Percentiles rank a stretch among this genome's conserved stretches.
phyloP scores from a whole-genome alignment of 1,140 invertebrate species.

The Anoplophora glabripennis region DNA sequence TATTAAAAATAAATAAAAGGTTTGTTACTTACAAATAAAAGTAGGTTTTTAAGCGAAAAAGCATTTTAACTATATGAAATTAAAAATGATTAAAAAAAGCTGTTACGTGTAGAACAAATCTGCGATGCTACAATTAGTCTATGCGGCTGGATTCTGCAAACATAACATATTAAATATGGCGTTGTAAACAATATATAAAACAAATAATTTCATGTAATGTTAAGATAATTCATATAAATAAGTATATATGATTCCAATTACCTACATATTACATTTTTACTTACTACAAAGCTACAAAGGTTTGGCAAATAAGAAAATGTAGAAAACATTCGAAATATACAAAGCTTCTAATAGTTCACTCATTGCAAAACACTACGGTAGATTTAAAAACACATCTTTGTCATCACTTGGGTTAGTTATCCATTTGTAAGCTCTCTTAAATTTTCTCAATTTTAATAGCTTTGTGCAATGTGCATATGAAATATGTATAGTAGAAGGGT shows the following conservation, averaged over 20 bases:
- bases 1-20: too few relatives aligned
- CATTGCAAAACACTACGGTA: constrained; percentile 24
- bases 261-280: constrained; percentile 38
- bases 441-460: constrained; percentile 18
- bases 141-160: constrained; percentile 47
- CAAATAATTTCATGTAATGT: constrained; percentile 26
- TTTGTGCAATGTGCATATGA: constrained; percentile 37
- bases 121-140: constrained; percentile 47
- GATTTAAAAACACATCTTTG: constrained; percentile 12
- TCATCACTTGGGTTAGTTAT: constrained; percentile 17
- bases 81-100: constrained; percentile 33
- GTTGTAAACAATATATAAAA: constrained; percentile 33
- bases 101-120: constrained; percentile 44
- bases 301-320: constrained; percentile 30
- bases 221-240: constrained; percentile 12
- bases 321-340: constrained; percentile 34
- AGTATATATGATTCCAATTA: constrained; percentile 26
- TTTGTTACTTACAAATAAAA: constrained; percentile 34
- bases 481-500: constrained; percentile 16
- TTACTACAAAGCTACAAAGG: constrained; percentile 42
- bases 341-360: constrained; percentile 34
- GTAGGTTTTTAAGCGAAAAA: constrained; percentile 16
- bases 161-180: constrained; percentile 45
- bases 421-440: constrained; percentile 11
- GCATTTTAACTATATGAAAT: constrained; percentile 16